Evolutionary conservation across 2,797 vertebrate species (phyloP).

Genomic region (Microctenopoma lineatum): DNA sequence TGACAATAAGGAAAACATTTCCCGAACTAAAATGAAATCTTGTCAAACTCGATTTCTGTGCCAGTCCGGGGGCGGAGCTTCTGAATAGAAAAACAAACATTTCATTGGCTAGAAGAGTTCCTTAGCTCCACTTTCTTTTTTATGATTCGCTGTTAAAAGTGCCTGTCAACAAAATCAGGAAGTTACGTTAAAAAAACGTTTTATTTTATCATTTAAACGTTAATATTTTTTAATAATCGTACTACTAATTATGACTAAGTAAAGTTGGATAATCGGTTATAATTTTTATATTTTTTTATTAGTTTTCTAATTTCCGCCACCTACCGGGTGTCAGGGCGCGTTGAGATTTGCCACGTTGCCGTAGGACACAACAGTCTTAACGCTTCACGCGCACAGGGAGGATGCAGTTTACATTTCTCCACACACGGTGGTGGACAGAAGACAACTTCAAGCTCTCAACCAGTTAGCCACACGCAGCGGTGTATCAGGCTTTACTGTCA

Average conservation of each 20-base stretch:
- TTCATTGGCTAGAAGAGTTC: slow-evolving; percentile 49
- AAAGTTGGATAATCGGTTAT: not conserved
- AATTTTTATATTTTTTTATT: not conserved
- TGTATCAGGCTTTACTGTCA: slow-evolving; percentile 13
- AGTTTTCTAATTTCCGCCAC: slow-evolving; percentile 34
- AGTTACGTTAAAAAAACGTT: not conserved
- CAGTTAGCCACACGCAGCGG: not conserved
- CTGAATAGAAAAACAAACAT: not conserved
- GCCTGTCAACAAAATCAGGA: slow-evolving; percentile 11
- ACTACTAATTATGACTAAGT: not conserved
- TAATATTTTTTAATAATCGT: not conserved
- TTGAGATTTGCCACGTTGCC: slow-evolving; percentile 83
- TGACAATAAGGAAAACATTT: rapidly evolving
- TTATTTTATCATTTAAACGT: not conserved
- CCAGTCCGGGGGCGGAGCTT: slow-evolving; percentile 15
- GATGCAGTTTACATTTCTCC: slow-evolving; percentile 43
- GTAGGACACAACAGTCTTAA: slow-evolving; percentile 61
- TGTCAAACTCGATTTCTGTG: slow-evolving; percentile 19
- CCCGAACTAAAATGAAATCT: not conserved
- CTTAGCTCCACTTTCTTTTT: not conserved
- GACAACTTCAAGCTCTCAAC: slow-evolving; percentile 5
- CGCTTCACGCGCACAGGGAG: slow-evolving; percentile 12
- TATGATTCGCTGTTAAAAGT: slow-evolving; percentile 53
- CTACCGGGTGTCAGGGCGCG: slow-evolving; percentile 49
- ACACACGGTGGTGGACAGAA: slow-evolving; percentile 8